Conservation (phyloP, 2,888 invertebrate species). For the Coremacera marginata region DNA sequence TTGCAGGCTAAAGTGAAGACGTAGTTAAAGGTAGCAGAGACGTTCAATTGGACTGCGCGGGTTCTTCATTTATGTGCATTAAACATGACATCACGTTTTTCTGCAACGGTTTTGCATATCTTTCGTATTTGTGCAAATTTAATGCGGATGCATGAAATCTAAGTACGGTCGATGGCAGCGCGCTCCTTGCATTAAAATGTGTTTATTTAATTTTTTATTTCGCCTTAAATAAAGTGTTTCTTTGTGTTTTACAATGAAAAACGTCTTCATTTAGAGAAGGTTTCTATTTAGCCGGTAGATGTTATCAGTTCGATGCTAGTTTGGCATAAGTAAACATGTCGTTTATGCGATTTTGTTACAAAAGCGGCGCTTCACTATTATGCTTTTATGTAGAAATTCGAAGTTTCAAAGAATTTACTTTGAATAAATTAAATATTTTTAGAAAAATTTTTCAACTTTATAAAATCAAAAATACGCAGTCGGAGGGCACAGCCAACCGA, state of each 20-base stretch:
- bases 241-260: conserved; percentile 1
- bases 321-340: not conserved
- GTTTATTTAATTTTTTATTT: not conserved
- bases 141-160: conserved; percentile 17
- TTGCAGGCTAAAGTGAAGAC: not conserved
- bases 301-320: not conserved
- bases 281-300: not conserved
- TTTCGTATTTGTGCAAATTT: not conserved
- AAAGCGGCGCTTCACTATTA: too few species aligned
- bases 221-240: conserved; percentile 20
- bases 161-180: conserved; percentile 18
- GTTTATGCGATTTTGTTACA: not conserved
- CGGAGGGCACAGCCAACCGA: too few species aligned
- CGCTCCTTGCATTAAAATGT: conserved; percentile 5
- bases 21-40: not conserved
- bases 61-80: conserved; percentile 47
- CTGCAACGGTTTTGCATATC: conserved; percentile 33
- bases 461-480: too few species aligned
- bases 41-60: conserved; percentile 2
- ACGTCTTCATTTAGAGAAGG: conserved; percentile 21
- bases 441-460: too few species aligned
- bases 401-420: too few species aligned
- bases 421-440: too few species aligned
- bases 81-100: conserved; percentile 59
- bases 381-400: too few species aligned